phyloP scores from a whole-genome alignment of 2,113 vertebrate species.

The Megaceryle torquata region DNA sequence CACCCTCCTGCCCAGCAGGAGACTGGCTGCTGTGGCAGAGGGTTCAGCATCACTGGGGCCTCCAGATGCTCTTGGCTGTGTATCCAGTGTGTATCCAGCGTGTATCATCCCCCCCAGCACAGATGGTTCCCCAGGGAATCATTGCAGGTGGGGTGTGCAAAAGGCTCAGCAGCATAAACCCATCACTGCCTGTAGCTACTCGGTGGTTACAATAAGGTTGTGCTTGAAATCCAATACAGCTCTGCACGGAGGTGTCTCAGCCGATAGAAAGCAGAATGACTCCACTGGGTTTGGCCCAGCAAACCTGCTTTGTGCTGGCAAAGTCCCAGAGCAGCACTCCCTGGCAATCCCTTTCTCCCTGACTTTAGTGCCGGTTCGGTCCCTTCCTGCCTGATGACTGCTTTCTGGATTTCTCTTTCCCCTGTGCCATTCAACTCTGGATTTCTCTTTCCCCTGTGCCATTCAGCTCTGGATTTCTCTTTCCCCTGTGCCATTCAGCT shows the following conservation, averaged over 20 bases:
- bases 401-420: not conserved
- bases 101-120: not conserved
- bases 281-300: not conserved
- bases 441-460: too few relatives aligned
- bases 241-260: not conserved
- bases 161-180: not conserved
- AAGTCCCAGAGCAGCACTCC: too few relatives aligned
- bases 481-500: not conserved
- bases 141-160: too few relatives aligned
- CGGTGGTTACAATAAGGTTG: not conserved
- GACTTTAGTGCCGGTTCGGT: not conserved
- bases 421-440: too few relatives aligned
- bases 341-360: not conserved
- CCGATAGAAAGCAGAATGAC: fast-evolving
- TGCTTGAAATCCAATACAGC: not conserved
- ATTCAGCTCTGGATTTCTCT: not conserved
- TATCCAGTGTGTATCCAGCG: not conserved
- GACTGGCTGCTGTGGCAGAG: not conserved
- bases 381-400: not conserved
- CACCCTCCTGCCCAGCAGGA: not conserved
- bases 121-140: too few relatives aligned
- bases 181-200: not conserved
- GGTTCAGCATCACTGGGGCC: not conserved
- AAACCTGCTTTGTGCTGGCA: not conserved
- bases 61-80: fast-evolving